Evolutionary conservation across 2,888 invertebrate genomes (phyloP).

Genomic region (Margaritifera margaritifera): DNA sequence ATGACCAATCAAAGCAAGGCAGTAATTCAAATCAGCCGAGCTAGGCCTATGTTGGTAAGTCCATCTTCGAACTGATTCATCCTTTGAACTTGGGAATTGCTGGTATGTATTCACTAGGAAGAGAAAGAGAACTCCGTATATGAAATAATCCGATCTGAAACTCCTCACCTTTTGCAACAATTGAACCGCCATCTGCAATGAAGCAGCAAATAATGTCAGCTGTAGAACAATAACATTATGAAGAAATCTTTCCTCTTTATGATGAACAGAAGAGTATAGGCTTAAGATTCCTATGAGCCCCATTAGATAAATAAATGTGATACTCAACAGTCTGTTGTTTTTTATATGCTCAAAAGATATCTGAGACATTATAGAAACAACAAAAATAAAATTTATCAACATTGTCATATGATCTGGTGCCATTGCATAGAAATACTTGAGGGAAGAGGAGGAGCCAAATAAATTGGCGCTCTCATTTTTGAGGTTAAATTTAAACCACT

Average conservation of each 20-base stretch:
- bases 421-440: too few relatives aligned
- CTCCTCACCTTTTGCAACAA: too few relatives aligned
- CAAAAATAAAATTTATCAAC: too few relatives aligned
- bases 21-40: conserved; percentile 43
- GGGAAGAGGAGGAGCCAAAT: conserved; percentile 28
- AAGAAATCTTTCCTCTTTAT: conserved; percentile 61
- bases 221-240: conserved; percentile 54
- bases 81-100: conserved; percentile 26
- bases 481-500: conserved; percentile 64
- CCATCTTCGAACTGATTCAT: conserved; percentile 1
- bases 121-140: conserved; percentile 6
- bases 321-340: too few relatives aligned
- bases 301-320: too few relatives aligned
- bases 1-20: conserved; percentile 48
- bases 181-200: conserved; percentile 6
- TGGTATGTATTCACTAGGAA: conserved; percentile 19
- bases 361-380: too few relatives aligned
- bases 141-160: too few relatives aligned
- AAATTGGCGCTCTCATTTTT: conserved; percentile 31
- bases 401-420: too few relatives aligned
- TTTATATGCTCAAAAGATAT: too few relatives aligned
- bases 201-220: conserved; percentile 37
- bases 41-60: conserved; percentile 43
- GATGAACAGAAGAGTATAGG: conserved; percentile 46
- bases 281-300: too few relatives aligned